Base-by-base conservation (phyloP, 30 jellyfish, hydroid and myxozoan species). In the Cassiopea xamachana region DNA sequence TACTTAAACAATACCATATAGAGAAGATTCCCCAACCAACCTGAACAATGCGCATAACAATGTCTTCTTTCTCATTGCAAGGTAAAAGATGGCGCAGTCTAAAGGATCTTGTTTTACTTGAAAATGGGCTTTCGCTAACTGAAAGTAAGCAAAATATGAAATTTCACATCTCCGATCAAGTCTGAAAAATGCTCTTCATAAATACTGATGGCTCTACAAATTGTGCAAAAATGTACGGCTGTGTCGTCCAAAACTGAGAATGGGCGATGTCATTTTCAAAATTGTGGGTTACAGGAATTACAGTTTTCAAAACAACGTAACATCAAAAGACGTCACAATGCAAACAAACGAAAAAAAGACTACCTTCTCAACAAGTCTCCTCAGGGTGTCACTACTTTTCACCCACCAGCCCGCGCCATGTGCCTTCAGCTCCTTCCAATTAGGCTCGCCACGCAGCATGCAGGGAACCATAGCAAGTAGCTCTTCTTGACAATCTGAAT, bases 381-480 rank as follows among this genome's bases (percentile, higher is more conserved):
- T 91, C 73, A 96, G 73, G 27, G 87, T 74, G 47, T 96, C 99
- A 60, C 92, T 89, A 69, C 99, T 96, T 62, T 97, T 88, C 67
- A 96, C 89, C 99, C 99, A 96, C 99, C 99, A 96, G 3, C 98
- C 99, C 59, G 90, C 98, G 43, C 99, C 99, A 73, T 92, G 97
- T 1, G 94, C 93, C 45, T 87, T 85, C 77, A 96, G 90, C 19
- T 92, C 98, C 58, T 86, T 85, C 99, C 99, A 96, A 43, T 94
- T 88, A 12, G 99, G 97, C 46, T 92, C 97, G 7, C 96, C 96
- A n/a, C 96, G 92, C 10, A 80, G 69, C 99, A 96, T 96, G 19
- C 97, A 96, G 7, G 99, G 99, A 0, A 96, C 89, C 97, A 96
- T 92, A 19, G 99, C 97, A 9, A 96, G 79, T 45, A 96, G 82